Conservation (phyloP, 2,797 vertebrate genomes). For the Tamandua tetradactyla region DNA sequence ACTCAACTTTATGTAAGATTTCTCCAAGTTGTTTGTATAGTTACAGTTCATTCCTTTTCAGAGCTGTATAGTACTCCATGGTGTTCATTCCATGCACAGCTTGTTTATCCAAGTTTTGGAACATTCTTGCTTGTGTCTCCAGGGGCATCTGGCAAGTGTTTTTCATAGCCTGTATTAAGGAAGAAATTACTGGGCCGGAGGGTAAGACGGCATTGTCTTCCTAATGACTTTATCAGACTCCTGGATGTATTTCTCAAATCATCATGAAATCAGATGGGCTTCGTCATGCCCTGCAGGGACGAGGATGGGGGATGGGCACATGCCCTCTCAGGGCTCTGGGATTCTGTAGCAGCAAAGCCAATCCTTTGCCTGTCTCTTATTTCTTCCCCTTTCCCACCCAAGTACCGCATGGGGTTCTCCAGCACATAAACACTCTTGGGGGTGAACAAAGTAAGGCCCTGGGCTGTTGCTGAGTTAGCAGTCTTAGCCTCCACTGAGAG, state of each 20-base stretch:
- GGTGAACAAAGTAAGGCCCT: background rate
- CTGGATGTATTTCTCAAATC: background rate
- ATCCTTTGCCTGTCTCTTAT: background rate
- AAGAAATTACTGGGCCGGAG: background rate
- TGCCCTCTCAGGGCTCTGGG: background rate
- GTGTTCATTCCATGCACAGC: accelerated
- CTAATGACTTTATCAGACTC: background rate
- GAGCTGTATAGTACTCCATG: accelerated
- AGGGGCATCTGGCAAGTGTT: background rate
- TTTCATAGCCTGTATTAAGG: background rate
- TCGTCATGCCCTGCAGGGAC: background rate
- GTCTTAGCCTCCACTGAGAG: background rate
- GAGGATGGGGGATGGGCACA: background rate
- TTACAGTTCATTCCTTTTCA: background rate
- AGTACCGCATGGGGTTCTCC: background rate
- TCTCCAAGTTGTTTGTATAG: background rate
- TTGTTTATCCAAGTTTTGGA: background rate
- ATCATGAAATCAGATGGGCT: background rate
- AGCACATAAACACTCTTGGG: background rate
- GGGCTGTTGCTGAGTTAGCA: background rate
- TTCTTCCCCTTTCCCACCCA: background rate
- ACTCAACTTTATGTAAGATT: background rate
- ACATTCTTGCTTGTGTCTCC: background rate
- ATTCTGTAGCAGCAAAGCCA: background rate
- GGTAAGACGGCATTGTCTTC: background rate